Percentiles rank a stretch among this genome's conserved stretches.
Evolutionary conservation across 2,888 invertebrate species (phyloP).

Genomic region (Agonopterix arenella): DNA sequence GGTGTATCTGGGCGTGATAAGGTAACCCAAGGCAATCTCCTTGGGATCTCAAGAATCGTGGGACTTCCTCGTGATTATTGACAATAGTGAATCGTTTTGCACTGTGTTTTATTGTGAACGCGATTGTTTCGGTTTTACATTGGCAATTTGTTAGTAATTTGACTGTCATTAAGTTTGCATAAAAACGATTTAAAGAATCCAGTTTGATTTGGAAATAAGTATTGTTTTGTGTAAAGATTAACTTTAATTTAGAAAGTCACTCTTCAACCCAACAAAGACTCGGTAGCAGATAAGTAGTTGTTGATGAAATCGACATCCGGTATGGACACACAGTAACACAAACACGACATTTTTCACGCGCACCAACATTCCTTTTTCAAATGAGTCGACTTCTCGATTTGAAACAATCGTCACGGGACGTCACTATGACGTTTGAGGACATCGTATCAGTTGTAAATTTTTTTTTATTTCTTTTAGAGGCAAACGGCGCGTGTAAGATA

Average conservation of each 20-base stretch:
- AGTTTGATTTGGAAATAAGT: background rate
- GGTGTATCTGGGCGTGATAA: slow-evolving; percentile 30
- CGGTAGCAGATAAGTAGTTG: background rate
- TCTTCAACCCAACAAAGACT: too few species aligned
- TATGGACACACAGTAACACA: background rate
- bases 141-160: background rate
- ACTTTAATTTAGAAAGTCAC: too few species aligned
- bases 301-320: slow-evolving; percentile 6
- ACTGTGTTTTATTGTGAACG: slow-evolving; percentile 3
- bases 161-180: background rate
- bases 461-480: slow-evolving; percentile 1
- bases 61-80: slow-evolving; percentile 18
- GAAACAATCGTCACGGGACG: slow-evolving; percentile 10
- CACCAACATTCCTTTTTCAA: background rate
- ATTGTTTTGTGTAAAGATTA: too few species aligned
- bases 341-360: background rate
- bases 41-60: slow-evolving; percentile 30
- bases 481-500: slow-evolving; percentile 22
- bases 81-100: slow-evolving; percentile 16
- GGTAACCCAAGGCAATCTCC: slow-evolving; percentile 31
- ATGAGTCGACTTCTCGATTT: slow-evolving; percentile 6
- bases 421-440: slow-evolving; percentile 12
- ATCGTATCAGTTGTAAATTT: slow-evolving; percentile 14
- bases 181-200: too few species aligned
- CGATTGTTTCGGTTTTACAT: slow-evolving; percentile 12